phyloP scores from a whole-genome alignment of 1,140 invertebrate genomes.

The Belonocnema kinseyi region DNA sequence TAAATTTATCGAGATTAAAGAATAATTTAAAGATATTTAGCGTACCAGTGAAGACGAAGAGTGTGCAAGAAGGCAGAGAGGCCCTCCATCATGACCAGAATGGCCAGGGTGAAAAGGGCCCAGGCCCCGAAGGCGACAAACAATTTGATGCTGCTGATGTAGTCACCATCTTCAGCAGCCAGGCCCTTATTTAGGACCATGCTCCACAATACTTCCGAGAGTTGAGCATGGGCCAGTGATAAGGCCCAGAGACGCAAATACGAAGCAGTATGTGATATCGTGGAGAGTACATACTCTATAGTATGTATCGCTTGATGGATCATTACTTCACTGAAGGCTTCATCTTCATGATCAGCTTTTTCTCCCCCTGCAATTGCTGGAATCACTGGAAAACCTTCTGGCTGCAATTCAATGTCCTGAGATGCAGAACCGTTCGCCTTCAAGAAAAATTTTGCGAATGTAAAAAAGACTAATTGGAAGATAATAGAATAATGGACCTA shows the following conservation, averaged over 20 bases:
- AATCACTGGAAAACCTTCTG: slow-evolving; percentile 53
- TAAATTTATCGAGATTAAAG: too few relatives aligned
- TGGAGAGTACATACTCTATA: slow-evolving; percentile 98
- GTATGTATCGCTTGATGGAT: slow-evolving; percentile 99
- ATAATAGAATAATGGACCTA: too few relatives aligned
- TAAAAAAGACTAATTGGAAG: too few relatives aligned
- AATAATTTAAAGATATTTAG: too few relatives aligned
- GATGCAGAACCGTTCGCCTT: slow-evolving; percentile 72
- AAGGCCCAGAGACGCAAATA: slow-evolving; percentile 99
- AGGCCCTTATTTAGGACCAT: slow-evolving; percentile 93
- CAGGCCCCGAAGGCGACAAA: slow-evolving; percentile 85
- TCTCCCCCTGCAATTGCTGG: slow-evolving; percentile 45
- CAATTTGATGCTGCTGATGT: slow-evolving; percentile 78
- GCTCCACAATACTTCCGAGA: slow-evolving; percentile 97
- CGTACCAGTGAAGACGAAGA: slow-evolving; percentile 93
- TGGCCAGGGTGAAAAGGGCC: slow-evolving; percentile 89
- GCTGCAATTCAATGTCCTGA: slow-evolving; percentile 70
- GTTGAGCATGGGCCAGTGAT: slow-evolving; percentile 97
- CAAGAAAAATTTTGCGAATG: slow-evolving; percentile 51
- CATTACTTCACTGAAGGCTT: slow-evolving; percentile 93
- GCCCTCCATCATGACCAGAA: slow-evolving; percentile 98
- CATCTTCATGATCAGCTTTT: slow-evolving; percentile 79
- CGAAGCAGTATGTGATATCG: slow-evolving; percentile 98
- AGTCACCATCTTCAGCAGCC: slow-evolving; percentile 65
- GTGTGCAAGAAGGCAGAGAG: slow-evolving; percentile 98